Base-by-base conservation (phyloP, 2,888 invertebrate genomes). In the Eucera pruinosa region DNA sequence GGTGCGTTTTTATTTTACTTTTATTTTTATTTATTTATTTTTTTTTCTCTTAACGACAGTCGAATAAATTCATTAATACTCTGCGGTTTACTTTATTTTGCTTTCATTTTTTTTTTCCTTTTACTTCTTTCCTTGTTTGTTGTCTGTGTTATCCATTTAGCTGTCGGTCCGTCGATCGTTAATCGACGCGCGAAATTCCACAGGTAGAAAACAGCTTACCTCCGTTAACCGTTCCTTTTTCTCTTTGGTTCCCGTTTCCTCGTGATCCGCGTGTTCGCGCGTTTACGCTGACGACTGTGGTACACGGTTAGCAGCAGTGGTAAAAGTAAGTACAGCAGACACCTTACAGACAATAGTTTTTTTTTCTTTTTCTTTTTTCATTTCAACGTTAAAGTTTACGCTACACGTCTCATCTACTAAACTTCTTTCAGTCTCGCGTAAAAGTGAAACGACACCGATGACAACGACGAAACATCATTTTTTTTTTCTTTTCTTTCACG, bases 161-260 rank as follows among this genome's bases (percentile, higher is more conserved):
- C n/a, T n/a, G n/a, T 64, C 69, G 84, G 80, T 85, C 84, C 86
- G 86, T 74, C 86, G 78, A 73, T 84, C 84, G 86, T 86, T 86
- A 84, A 86, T 86, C 77, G 86, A 74, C 68, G 73, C 66, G 70
- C 60, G 54, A 64, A 41, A 43, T 23, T 52, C 57, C 50, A 68
- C 45, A 66, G 65, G 70, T 48, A 48, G 33, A 61, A 52, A 41
- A n/a, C n/a, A n/a, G n/a, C n/a, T n/a, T n/a, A 27, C 13, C 9
- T n/a, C 9, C 25, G 1, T 15, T 23, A 11, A 30, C 45, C 5
- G 11, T 39, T 39, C 11, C 7, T 0, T 4, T 20, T 9, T 45
- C n/a, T 18, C 7, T 13, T 9, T 15, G 3, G 7, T 25, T 9
- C 30, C 27, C 47, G 41, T 47, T 23, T 36, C 33, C 15, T 18